Percentiles rank a stretch among this genome's conserved stretches.
These are phyloP conservation scores for rabbit (Oryctolagus cuniculus) DNA, from an alignment of 2,113 vertebrate species.

Conservation along the genomic window mOryCun1.1 NC_091440.1:106711501-106712000, in stretches of 20 bases:
- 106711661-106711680: not conserved
- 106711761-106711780: not conserved
- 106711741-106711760: not conserved
- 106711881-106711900: not conserved
- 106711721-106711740: not conserved
- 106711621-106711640: not conserved
- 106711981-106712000: not conserved
- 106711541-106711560: not conserved
- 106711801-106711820: not conserved
- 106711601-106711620: not conserved
- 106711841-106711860: not conserved
- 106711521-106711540: not conserved
- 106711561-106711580: fast-evolving
- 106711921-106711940: not conserved
- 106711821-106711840: not conserved
- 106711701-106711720: not conserved
- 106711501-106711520: not conserved
- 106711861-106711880: not conserved
- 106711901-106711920: not conserved
- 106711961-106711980: not conserved
- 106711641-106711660: not conserved
- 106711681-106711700: not conserved
- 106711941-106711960: not conserved
- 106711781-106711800: not conserved
- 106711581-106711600: not conserved